Conservation (phyloP, 2,797 vertebrate genomes). For the Onychomys leucogaster region DNA sequence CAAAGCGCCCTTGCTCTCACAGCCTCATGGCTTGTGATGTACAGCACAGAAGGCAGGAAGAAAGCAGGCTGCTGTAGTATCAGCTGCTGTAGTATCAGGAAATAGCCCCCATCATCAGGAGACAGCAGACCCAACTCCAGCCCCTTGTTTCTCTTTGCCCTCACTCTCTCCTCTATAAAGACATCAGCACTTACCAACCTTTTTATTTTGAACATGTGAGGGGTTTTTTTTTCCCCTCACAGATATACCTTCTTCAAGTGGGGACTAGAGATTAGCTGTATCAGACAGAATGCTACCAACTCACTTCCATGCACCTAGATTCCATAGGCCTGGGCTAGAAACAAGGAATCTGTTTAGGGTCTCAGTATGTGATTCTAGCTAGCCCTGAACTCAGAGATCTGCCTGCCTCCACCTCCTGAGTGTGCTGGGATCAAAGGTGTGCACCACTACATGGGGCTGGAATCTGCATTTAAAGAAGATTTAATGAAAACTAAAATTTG, state of each 20-base stretch:
- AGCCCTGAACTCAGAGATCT: neutral
- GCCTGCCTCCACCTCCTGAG: neutral
- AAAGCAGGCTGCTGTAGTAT: neutral
- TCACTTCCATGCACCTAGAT: neutral
- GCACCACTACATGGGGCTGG: neutral
- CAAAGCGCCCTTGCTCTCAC: neutral
- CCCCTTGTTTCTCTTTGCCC: neutral
- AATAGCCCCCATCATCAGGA: neutral
- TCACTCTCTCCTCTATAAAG: slow-evolving; percentile 20
- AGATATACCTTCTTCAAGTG: neutral
- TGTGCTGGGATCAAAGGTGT: neutral
- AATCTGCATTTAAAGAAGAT: neutral
- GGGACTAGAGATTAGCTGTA: neutral
- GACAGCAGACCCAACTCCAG: neutral
- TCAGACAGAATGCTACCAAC: neutral
- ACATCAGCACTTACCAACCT: neutral
- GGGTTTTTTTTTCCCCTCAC: neutral
- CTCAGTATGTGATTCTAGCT: neutral
- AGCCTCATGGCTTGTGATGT: neutral
- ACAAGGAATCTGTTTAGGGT: neutral
- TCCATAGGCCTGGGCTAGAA: neutral
- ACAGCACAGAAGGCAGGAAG: neutral
- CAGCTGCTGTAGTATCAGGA: neutral
- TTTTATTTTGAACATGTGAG: neutral
- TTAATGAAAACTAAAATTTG: slow-evolving; percentile 12